Conservation (phyloP, 2,797 vertebrate genomes). For the Gorsachius magnificus region DNA sequence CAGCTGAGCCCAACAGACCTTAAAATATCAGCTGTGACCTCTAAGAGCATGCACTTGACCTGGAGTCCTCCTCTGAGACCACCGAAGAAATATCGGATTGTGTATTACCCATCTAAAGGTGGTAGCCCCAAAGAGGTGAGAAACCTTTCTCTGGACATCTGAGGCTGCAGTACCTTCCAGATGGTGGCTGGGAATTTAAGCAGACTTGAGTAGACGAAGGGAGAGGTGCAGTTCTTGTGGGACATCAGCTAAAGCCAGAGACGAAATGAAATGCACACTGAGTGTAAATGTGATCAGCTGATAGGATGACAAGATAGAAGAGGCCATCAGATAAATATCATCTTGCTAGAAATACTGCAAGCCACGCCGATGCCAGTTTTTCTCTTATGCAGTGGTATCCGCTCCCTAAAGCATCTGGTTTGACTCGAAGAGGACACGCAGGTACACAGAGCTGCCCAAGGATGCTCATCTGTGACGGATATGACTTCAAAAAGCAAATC, state of each 20-base stretch:
- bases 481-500: not conserved
- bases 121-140: slow-evolving; percentile 87
- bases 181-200: not conserved
- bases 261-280: not conserved
- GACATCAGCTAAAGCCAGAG: not conserved
- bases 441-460: not conserved
- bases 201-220: not conserved
- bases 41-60: slow-evolving; percentile 84
- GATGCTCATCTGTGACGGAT: not conserved
- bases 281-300: not conserved
- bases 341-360: not conserved
- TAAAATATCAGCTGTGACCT: slow-evolving; percentile 83
- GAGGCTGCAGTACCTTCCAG: not conserved
- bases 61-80: slow-evolving; percentile 81
- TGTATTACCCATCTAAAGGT: slow-evolving; percentile 86
- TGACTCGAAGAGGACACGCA: not conserved
- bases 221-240: not conserved
- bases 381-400: not conserved
- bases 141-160: not conserved
- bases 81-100: slow-evolving; percentile 85
- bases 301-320: not conserved
- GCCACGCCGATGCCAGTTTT: accelerated
- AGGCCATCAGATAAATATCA: not conserved
- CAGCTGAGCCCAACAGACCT: slow-evolving; percentile 84
- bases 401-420: not conserved